Evolutionary conservation across 2,888 invertebrate species (phyloP).

Genomic region (Saturnia japonica): DNA sequence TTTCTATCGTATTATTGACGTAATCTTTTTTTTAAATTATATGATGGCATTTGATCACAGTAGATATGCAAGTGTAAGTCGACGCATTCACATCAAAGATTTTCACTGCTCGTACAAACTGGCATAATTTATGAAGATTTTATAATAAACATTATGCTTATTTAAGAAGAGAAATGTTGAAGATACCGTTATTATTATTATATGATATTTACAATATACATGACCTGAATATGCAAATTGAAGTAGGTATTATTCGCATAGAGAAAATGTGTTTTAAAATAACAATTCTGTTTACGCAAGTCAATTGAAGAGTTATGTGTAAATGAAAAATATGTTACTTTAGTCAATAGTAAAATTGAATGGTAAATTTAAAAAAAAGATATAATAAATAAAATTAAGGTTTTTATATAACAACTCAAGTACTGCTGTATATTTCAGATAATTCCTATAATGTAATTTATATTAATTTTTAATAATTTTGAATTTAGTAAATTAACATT

Average conservation of each 20-base stretch:
- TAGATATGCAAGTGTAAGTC: neutral
- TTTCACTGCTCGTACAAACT: neutral
- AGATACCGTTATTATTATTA: neutral
- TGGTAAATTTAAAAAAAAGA: too few relatives aligned
- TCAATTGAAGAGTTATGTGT: neutral
- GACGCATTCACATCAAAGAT: neutral
- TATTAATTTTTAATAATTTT: too few relatives aligned
- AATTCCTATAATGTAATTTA: too few relatives aligned
- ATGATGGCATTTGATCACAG: neutral
- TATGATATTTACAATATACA: too few relatives aligned
- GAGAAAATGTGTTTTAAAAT: neutral
- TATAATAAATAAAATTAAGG: too few relatives aligned
- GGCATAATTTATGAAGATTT: constrained; percentile 1
- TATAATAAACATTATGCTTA: constrained; percentile 5
- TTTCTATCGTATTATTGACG: neutral
- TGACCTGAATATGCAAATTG: neutral
- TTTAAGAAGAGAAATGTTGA: neutral
- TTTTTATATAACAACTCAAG: too few relatives aligned
- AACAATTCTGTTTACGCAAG: neutral
- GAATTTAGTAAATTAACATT: neutral
- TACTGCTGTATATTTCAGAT: too few relatives aligned
- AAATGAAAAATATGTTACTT: neutral
- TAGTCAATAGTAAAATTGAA: too few relatives aligned
- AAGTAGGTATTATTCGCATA: neutral
- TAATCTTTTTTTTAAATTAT: neutral